Evolutionary conservation across 2,113 vertebrate genomes (phyloP).

Genomic region (Kryptolebias marmoratus): DNA sequence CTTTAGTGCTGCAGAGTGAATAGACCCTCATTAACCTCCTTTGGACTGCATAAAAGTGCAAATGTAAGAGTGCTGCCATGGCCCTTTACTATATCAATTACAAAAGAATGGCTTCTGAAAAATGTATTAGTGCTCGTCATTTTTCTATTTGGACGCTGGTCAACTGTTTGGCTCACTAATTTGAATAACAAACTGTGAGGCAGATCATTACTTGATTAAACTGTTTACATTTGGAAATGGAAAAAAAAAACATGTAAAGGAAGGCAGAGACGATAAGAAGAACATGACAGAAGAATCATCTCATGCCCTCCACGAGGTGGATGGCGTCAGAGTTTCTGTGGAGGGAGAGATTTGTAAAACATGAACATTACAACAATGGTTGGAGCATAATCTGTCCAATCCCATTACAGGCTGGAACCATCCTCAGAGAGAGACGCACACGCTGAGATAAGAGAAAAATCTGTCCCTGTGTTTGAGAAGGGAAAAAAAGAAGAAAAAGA

Average conservation of each 20-base stretch:
- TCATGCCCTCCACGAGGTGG: slow-evolving; percentile 33
- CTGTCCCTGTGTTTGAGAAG: slow-evolving; percentile 19
- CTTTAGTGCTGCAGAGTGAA: slow-evolving; percentile 31
- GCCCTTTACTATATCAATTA: slow-evolving; percentile 14
- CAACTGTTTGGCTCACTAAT: slow-evolving; percentile 9
- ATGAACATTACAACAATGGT: slow-evolving; percentile 71
- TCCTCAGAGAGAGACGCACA: slow-evolving; percentile 34
- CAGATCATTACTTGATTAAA: slow-evolving; percentile 45
- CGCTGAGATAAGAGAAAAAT: slow-evolving; percentile 29
- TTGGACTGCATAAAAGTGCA: slow-evolving; percentile 19
- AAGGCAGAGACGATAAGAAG: slow-evolving; percentile 3
- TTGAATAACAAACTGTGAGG: slow-evolving; percentile 25
- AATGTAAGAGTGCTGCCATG: slow-evolving; percentile 5
- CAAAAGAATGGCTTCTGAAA: slow-evolving; percentile 25
- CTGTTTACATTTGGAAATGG: slow-evolving; percentile 36
- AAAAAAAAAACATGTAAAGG: slow-evolving; percentile 4
- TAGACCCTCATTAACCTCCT: slow-evolving; percentile 44
- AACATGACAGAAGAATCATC: slow-evolving; percentile 40
- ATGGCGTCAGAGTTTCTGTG: slow-evolving; percentile 43
- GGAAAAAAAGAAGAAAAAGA: background rate
- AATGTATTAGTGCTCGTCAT: slow-evolving; percentile 4
- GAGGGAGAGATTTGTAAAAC: slow-evolving; percentile 71
- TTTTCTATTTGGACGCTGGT: slow-evolving; percentile 15
- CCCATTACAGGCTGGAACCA: slow-evolving; percentile 62
- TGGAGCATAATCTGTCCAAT: slow-evolving; percentile 67